Percentiles rank a stretch among this genome's conserved stretches.
Conservation (phyloP, 2,888 invertebrate species). For the Andrena haemorrhoa region DNA sequence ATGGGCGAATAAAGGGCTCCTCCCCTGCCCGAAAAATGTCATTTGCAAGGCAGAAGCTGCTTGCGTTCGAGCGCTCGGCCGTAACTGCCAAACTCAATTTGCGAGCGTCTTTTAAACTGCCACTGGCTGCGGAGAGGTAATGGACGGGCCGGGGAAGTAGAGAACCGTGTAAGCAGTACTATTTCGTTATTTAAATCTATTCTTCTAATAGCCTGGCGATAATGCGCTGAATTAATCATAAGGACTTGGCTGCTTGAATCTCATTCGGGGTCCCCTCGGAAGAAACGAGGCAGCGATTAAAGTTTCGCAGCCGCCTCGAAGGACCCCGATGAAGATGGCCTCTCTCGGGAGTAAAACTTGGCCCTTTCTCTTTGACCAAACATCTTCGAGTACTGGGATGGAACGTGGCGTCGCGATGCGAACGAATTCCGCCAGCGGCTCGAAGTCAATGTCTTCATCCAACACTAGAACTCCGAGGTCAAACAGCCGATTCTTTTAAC, state of each 20-base stretch:
- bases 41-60: constrained; percentile 60
- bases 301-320: constrained; percentile 51
- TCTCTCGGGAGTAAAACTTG: not conserved
- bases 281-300: constrained; percentile 67
- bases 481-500: no score
- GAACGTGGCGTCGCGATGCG: not conserved
- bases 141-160: constrained; percentile 48
- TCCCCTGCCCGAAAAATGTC: constrained; percentile 43
- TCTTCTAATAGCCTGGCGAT: constrained; percentile 68
- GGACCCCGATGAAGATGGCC: constrained; percentile 16
- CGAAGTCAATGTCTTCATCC: not conserved
- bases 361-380: not conserved
- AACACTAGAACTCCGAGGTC: not conserved
- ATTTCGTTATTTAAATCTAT: constrained; percentile 74
- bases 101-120: constrained; percentile 48
- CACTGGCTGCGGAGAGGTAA: constrained; percentile 4
- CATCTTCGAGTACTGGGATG: not conserved
- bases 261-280: constrained; percentile 51
- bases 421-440: not conserved
- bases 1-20: constrained; percentile 36
- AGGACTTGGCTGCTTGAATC: constrained; percentile 59
- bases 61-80: constrained; percentile 20
- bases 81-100: constrained; percentile 61
- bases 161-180: constrained; percentile 71
- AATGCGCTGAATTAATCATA: constrained; percentile 75